A percentile compares a stretch with the other conserved stretches of the same genome.
Conservation (phyloP, 2,888 invertebrate species). For the Dolichopus griseipennis region DNA sequence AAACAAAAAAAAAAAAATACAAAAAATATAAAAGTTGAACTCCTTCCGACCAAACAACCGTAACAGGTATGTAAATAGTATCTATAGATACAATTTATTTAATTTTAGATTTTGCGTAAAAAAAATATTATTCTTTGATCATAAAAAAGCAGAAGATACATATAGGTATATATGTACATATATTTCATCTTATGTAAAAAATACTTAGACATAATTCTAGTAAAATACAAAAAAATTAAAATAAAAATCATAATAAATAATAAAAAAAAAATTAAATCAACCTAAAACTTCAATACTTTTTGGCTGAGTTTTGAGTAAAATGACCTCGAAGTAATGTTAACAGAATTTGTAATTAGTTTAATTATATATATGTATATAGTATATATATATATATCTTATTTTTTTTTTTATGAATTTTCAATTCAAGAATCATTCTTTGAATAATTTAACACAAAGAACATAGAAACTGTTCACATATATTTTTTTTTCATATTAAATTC, state of each 20-base stretch:
- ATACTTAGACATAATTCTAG: too few species aligned
- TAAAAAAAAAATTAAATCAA: neutral
- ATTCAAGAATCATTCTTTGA: neutral
- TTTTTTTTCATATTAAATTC: neutral
- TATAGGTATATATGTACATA: too few species aligned
- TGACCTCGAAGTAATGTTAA: neutral
- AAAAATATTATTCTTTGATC: too few species aligned
- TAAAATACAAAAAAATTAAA: neutral
- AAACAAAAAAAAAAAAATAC: too few species aligned
- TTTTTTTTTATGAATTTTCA: neutral
- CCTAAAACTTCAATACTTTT: neutral
- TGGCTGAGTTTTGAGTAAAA: constrained; percentile 3
- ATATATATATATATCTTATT: neutral
- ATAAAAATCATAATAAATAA: neutral
- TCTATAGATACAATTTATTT: too few species aligned
- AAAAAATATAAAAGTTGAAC: too few species aligned
- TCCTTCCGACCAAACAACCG: too few species aligned
- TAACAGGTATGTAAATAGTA: too few species aligned
- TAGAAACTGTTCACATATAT: neutral
- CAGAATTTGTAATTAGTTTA: constrained; percentile 3
- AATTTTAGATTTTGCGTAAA: too few species aligned
- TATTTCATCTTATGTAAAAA: too few species aligned
- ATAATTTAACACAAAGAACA: neutral
- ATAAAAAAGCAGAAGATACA: too few species aligned
- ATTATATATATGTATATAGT: neutral